Base-by-base conservation (phyloP, 2,113 vertebrate species). In the Mormyrus iriodes region DNA sequence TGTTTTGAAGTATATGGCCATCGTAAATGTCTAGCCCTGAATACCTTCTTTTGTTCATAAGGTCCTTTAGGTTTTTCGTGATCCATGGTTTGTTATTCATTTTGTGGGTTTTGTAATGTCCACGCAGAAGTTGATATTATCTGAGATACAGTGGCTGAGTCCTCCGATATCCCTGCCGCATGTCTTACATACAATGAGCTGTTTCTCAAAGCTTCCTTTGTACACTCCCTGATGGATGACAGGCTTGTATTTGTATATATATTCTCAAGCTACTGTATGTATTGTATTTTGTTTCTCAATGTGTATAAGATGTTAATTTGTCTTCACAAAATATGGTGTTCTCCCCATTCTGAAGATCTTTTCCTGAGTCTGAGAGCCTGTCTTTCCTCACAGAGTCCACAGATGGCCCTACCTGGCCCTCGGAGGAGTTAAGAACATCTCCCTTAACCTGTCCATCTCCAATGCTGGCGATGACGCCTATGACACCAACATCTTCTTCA, bases 401-500 rank as follows among this genome's bases (percentile, higher is more conserved):
- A 96, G 94, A 79, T 96, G 91, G 90, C 91, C 95, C 1, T 98
- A 98, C 93, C 92, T 99, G 90, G 98, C 98, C 42, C 94, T 99
- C 82, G 98, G 98, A 90, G 98, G 97, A 0, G 97, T 99, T 92
- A 98, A 94, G 95, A 99, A 99, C 73, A 96, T 99, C 89, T 99
- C 98, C 1, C 93, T 99, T 53, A 99, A 99, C 90, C 91, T 99
- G 92, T 97, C 97, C 90, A 96, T 99, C 92, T 96, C 97, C 24
- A 99, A 99, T 86, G 58, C 96, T 0, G 98, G 98, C 8, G 98
- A 99, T 0, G 98, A 99, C 0, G 98, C 98, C 58, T 99, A 99
- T 0, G 98, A 99, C 91, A 97, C 98, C 92, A 99, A 98, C 46
- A 97, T 99, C 90, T 97, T 97, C 94, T 97, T 99, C 95, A 98